These are phyloP conservation scores for Drosophila monieri DNA, from an alignment of 2,888 invertebrate genomes.

Conservation along the genomic window DNA sequence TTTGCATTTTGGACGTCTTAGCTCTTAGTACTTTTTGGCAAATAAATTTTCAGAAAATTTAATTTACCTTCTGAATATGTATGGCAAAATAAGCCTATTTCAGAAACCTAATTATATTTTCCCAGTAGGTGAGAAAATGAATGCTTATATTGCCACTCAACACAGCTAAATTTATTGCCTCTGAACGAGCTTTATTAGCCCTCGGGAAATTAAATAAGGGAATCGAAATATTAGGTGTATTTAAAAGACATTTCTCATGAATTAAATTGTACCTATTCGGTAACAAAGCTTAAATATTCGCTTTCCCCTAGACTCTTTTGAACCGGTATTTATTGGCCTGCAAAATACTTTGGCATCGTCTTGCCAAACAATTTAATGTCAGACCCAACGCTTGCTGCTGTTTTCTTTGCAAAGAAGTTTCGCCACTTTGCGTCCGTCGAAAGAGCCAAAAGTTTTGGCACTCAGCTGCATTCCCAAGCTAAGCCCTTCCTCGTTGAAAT, in stretches of 20 bases:
- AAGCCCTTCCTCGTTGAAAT: constrained; percentile 6
- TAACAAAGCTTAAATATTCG: constrained; percentile 4
- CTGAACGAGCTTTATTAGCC: neutral
- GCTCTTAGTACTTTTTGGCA: neutral
- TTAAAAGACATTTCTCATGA: neutral
- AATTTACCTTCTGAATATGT: constrained; percentile 12
- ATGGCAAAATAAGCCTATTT: constrained; percentile 28
- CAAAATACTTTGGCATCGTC: constrained; percentile 13
- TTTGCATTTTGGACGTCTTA: neutral
- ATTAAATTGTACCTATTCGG: neutral
- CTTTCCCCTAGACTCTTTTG: neutral
- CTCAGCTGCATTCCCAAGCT: constrained; percentile 39
- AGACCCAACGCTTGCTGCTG: neutral
- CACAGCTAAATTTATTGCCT: neutral
- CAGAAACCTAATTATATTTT: constrained; percentile 20
- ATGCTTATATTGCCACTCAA: constrained; percentile 10
- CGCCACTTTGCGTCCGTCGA: constrained; percentile 24
- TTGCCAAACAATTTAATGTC: constrained; percentile 11
- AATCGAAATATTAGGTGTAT: neutral
- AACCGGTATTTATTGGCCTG: constrained; percentile 12
- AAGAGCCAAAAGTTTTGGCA: constrained; percentile 39
- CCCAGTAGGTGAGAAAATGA: constrained; percentile 9
- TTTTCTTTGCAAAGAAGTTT: constrained; percentile 4
- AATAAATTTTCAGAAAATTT: constrained; percentile 17
- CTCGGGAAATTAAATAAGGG: neutral